Percentiles rank a stretch among this genome's conserved stretches.
These are phyloP conservation scores for Patiria pectinifera DNA, from an alignment of 53 echinoderm and acorn worm genomes.

Conservation along the genomic window DNA sequence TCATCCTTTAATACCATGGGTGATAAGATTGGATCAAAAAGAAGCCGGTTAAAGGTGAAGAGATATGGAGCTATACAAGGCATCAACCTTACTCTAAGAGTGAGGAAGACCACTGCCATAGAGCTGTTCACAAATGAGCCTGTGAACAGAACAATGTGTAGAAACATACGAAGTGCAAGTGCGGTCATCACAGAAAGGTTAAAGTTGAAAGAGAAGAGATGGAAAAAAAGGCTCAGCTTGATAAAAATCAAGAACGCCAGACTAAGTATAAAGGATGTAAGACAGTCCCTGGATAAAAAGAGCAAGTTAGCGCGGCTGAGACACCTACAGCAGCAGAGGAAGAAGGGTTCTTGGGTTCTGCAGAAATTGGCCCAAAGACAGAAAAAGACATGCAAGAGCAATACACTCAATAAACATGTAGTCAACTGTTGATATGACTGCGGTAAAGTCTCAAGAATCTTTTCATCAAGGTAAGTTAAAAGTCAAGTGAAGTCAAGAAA, in stretches of 20 bases:
- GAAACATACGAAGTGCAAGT: slow-evolving; percentile 15
- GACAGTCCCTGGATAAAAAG: slow-evolving; percentile 16
- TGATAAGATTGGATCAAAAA: slow-evolving; percentile 13
- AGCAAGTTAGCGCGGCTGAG: slow-evolving; percentile 11
- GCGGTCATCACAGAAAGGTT: slow-evolving; percentile 1
- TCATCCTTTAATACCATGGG: slow-evolving; percentile 16
- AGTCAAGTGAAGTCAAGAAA: no score
- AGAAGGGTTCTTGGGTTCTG: slow-evolving; percentile 1
- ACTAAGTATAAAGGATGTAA: background rate
- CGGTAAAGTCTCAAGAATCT: no score
- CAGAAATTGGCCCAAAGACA: slow-evolving; percentile 17
- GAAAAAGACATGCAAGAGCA: background rate
- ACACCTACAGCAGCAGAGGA: slow-evolving; percentile 14
- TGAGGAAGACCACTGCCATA: slow-evolving; percentile 11
- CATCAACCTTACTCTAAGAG: background rate
- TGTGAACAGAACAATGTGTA: background rate
- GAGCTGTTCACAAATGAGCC: background rate
- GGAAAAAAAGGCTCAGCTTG: background rate
- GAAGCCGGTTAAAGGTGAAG: slow-evolving; percentile 5
- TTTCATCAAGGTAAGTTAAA: no score
- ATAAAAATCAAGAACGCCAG: slow-evolving; percentile 15
- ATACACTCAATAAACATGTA: no score
- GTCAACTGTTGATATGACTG: no score
- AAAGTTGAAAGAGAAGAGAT: slow-evolving; percentile 3
- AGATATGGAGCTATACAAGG: slow-evolving; percentile 28